Evolutionary conservation across 2,888 invertebrate genomes (phyloP), one percentile per base, ranked within the genome.

Genomic region (Eupelmus urozonus): DNA sequence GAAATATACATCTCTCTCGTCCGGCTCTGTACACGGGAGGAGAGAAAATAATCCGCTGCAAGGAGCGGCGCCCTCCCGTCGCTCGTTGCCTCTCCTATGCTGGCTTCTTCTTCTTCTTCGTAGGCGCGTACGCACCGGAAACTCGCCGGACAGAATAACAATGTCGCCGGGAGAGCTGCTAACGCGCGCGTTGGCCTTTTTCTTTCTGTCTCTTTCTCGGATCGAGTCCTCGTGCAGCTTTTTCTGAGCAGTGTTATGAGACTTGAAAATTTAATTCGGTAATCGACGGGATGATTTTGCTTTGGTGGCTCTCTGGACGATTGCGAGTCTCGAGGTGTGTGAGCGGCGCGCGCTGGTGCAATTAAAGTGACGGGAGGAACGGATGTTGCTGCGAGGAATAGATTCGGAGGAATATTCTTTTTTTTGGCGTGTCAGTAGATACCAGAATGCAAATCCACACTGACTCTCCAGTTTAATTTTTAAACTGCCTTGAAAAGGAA

Each of bases 101-200:
- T n/a, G n/a, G n/a, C n/a, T 25, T 49, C 40, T n/a, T 53, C 53
- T 7, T 20, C 69, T 59, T 71, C 63, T 55, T 18, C 29, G 57
- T 49, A 45, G 7, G 34, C n/a, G 59, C 59, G 42, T n/a, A 5
- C 57, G 55, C 69, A 70, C 75, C 71, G 79, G 79, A 79, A 76
- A 62, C 71, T 55, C 55, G 49, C 23, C 49, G 66, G 40, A n/a
- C 62, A 65, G 79, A 79, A 79, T 79, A 72, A 79, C 71, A 79
- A 79, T 79, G 66, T 71, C 16, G 34, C 18, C 34, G 25, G 23
- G 40, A n/a, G 49, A 23, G 70, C 16, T 16, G 29, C 60, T n/a
- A n/a, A 7, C 18, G 34, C 5, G 45, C 42, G 42, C 55, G n/a
- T 57, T 40, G 13, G 25, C 25, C 11, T 27, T 51, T n/a, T 57